A percentile compares a stretch with the other conserved stretches of the same genome.
Evolutionary conservation across 2,888 invertebrate species (phyloP).

Genomic region (Zhuqinia jingwanae): DNA sequence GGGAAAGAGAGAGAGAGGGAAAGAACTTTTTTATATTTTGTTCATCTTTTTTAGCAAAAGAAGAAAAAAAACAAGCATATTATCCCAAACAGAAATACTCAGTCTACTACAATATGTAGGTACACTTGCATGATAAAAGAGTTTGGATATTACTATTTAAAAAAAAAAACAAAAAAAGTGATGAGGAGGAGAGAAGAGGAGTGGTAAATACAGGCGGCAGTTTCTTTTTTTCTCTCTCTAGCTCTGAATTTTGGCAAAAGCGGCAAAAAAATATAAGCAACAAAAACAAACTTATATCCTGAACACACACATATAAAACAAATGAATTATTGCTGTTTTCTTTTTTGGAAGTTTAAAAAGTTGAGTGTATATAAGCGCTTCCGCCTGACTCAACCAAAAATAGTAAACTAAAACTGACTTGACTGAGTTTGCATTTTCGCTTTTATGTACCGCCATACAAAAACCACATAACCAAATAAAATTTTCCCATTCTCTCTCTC

Average conservation of each 20-base stretch:
- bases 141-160: background rate
- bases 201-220: no score
- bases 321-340: slow-evolving; percentile 66
- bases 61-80: background rate
- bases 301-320: background rate
- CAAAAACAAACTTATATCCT: background rate
- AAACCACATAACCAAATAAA: background rate
- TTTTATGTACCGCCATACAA: background rate
- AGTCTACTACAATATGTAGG: background rate
- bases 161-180: slow-evolving; percentile 3
- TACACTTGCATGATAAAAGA: background rate
- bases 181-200: slow-evolving; percentile 43
- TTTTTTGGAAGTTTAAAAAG: slow-evolving; percentile 49
- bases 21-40: background rate
- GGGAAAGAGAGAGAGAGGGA: no score
- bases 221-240: no score
- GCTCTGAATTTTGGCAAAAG: background rate
- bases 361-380: slow-evolving; percentile 22
- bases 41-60: background rate
- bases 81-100: background rate
- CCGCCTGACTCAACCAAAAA: background rate
- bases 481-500: background rate
- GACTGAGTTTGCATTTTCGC: slow-evolving; percentile 1
- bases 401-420: background rate
- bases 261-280: background rate